Conservation (phyloP, 2,113 vertebrate genomes). For the Coreoperca whiteheadi region DNA sequence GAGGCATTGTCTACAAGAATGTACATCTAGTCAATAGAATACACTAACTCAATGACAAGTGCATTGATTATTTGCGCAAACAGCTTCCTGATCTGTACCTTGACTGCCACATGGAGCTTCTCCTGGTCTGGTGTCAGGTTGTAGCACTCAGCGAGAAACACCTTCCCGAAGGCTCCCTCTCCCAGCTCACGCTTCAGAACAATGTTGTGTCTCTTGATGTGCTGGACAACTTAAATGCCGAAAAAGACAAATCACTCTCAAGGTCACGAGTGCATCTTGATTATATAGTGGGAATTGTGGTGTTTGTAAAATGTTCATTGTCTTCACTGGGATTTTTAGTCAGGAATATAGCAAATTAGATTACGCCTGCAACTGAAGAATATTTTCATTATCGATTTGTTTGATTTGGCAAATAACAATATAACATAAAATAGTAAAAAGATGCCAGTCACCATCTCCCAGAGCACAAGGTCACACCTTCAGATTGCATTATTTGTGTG, state of each 20-base stretch:
- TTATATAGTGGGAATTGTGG: neutral
- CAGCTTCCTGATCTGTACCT: slow-evolving; percentile 84
- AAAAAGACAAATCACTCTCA: slow-evolving; percentile 61
- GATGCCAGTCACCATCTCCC: neutral
- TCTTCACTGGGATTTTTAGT: neutral
- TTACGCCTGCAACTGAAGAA: too few species aligned
- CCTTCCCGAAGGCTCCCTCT: slow-evolving; percentile 98
- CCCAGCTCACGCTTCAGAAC: slow-evolving; percentile 97
- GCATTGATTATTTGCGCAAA: slow-evolving; percentile 2
- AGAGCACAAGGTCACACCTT: neutral
- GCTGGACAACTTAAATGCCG: slow-evolving; percentile 92
- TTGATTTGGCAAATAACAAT: neutral
- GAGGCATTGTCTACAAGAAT: neutral
- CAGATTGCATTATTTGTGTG: neutral
- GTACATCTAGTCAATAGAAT: slow-evolving; percentile 7
- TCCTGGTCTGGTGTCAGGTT: slow-evolving; percentile 95
- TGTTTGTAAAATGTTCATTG: neutral
- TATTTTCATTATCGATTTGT: neutral
- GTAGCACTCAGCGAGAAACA: slow-evolving; percentile 98
- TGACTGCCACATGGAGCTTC: slow-evolving; percentile 98
- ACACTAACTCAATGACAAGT: neutral
- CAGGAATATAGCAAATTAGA: neutral
- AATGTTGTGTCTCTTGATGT: slow-evolving; percentile 99
- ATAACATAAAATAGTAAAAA: neutral
- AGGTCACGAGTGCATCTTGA: neutral